Evolutionary conservation across 1,140 invertebrate species (phyloP), one percentile per base, ranked within the genome.

Genomic region (Dreissena polymorpha): DNA sequence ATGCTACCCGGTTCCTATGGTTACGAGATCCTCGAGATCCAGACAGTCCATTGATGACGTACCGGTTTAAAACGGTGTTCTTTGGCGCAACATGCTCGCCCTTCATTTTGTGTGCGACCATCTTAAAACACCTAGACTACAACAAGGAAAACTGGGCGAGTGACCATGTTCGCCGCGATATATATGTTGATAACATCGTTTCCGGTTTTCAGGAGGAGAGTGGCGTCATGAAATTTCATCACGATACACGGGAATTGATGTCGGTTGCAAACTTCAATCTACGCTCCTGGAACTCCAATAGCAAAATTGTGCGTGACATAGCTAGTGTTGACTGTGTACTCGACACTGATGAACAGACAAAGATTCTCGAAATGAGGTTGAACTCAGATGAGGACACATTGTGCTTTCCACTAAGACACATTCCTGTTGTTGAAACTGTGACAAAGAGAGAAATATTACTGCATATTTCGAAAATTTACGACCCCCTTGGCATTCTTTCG

Each of bases 1-100:
- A 71, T 51, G 27, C 51, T 14, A 71, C 69, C 14, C 39, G 69
- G 10, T 71, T 71, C 51, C 21, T 71, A 50, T 71, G 69, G 69
- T n/a, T 14, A n/a, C 13, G 69, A 16, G 69, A 51, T n/a, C 69
- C 3, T 10, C 16, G 50, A n/a, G n/a, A n/a, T n/a, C n/a, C n/a
- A n/a, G n/a, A n/a, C n/a, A n/a, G n/a, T n/a, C n/a, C n/a, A n/a
- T n/a, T n/a, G n/a, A n/a, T n/a, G n/a, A n/a, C n/a, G n/a, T n/a
- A n/a, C n/a, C n/a, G n/a, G n/a, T n/a, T n/a, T n/a, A n/a, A n/a
- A n/a, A n/a, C n/a, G n/a, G n/a, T n/a, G n/a, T n/a, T n/a, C n/a
- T n/a, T n/a, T n/a, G n/a, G n/a, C n/a, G n/a, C n/a, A n/a, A n/a
- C n/a, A n/a, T n/a, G n/a, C n/a, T n/a, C n/a, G n/a, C n/a, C n/a